Base-by-base conservation (phyloP, 2,888 invertebrate species). In the Eilema griseolum region DNA sequence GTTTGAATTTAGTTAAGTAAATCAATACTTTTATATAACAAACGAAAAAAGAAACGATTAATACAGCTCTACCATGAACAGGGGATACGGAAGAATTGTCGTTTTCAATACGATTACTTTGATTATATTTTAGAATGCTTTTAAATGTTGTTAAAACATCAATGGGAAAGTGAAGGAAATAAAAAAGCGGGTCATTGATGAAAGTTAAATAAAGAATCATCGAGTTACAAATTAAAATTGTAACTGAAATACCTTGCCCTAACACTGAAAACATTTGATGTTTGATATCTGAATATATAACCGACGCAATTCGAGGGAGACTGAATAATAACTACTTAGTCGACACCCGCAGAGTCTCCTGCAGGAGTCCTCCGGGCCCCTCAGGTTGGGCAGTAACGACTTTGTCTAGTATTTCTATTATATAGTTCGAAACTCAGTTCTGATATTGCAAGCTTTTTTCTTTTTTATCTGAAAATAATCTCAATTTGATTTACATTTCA, bases 191-290 rank as follows among this genome's bases (percentile, higher is more conserved):
- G 62, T 66, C 66, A 56, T 59, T 57, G 66, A 70, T 46, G 62
- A 70, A 70, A 70, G 66, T 66, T 59, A 62, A 69, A 59, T 69
- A 69, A 69, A 69, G 59, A 69, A 69, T 33, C 28, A 61, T 69
- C 52, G 28, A 20, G 33, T 46, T 31, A 57, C 41, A 64, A 61
- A 46, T 24, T 28, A n/a, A 66, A 56, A 41, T 56, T 8, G 10
- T 41, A 46, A 57, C 37, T n/a, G 28, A 60, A 57, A 64, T 41
- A 57, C 46, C 37, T 59, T 41, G 20, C 33, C 33, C 5, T 8
- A 41, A 59, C 14, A 60, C n/a, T 62, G 10, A 24, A 24, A 41
- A 52, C 20, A 20, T 26, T 41, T 41, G 52, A 62, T 41, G 10
- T 52, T 41, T 41, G 31, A 33, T 33, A 33, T 33, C 31, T 33